Base-by-base conservation (phyloP, 1,140 invertebrate species). In the Episyrphus balteatus region DNA sequence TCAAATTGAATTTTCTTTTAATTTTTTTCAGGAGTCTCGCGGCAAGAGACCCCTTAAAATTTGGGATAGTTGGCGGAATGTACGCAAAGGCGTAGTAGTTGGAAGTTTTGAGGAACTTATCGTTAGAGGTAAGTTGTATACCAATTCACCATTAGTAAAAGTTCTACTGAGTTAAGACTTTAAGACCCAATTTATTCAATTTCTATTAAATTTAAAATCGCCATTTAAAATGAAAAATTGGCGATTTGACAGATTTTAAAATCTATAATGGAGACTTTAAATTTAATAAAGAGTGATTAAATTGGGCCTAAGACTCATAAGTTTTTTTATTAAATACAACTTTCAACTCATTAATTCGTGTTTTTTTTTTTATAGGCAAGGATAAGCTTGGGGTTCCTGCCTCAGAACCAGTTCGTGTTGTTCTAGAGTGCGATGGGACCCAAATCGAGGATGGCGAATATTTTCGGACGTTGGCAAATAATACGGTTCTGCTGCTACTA, bases 21-120 rank as follows among this genome's bases (percentile, higher is more conserved):
- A 36, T 50, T 34, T 54, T 64, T 76, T 76, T 40, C 75, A 90
- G 85, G 85, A 90, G 81, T 81, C 84, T 79, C 84, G 87, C 78
- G 84, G 83, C 80, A 90, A 90, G 81, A 86, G 87, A 80, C 90
- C 91, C 79, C 92, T 93, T 78, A 95, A 95, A 82, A 84, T 95
- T 82, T 95, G 92, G 92, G 92, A 92, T 79, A 87, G 85, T 74
- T 89, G 87, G 77, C 80, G 92, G 76, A 89, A 83, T 75, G 80
- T 89, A 59, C 84, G 91, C 71, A 95, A 94, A 75, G 90, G 89
- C 62, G 74, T 95, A 69, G 89, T 92, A 57, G 92, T 92, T 65
- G 83, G 84, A 66, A 89, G 83, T 69, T 85, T 94, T 62, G 84
- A 89, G 71, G 92, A 96, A 74, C 75, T 96, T 62, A 80, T 92